These are phyloP conservation scores for Noctuana brunneofusca DNA, from an alignment of 2,888 invertebrate species.

Conservation along the genomic window DNA sequence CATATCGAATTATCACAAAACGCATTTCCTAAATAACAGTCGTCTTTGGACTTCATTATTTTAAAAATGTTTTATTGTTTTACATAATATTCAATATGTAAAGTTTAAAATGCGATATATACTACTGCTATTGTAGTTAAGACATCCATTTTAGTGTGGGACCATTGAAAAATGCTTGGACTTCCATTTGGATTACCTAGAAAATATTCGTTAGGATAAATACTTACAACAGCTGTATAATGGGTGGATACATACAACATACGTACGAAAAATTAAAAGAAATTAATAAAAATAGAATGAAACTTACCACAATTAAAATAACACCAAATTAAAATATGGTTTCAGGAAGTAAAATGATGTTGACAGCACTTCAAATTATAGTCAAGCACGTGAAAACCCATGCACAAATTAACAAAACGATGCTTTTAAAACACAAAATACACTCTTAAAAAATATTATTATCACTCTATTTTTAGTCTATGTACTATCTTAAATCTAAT, in stretches of 20 bases:
- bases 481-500: conserved; percentile 9
- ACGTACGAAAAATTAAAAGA: conserved; percentile 39
- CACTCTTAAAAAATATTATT: conserved; percentile 31
- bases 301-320: conserved; percentile 73
- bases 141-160: conserved; percentile 67
- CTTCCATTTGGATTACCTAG: conserved; percentile 82
- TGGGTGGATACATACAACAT: conserved; percentile 37
- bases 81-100: conserved; percentile 38
- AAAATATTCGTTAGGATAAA: conserved; percentile 74
- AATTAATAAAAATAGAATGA: conserved; percentile 49
- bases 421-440: conserved; percentile 30
- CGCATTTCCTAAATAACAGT: conserved; percentile 70
- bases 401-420: conserved; percentile 40
- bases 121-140: conserved; percentile 61
- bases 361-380: conserved; percentile 38
- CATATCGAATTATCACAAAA: conserved; percentile 76
- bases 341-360: conserved; percentile 37
- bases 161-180: conserved; percentile 73
- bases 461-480: conserved; percentile 29
- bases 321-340: conserved; percentile 70
- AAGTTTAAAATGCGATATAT: conserved; percentile 49
- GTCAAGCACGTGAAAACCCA: conserved; percentile 41
- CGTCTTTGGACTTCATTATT: conserved; percentile 68
- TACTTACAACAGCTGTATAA: conserved; percentile 43
- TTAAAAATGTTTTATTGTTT: conserved; percentile 41